phyloP scores from a whole-genome alignment of 2,888 invertebrate genomes.

The Macaria notata region DNA sequence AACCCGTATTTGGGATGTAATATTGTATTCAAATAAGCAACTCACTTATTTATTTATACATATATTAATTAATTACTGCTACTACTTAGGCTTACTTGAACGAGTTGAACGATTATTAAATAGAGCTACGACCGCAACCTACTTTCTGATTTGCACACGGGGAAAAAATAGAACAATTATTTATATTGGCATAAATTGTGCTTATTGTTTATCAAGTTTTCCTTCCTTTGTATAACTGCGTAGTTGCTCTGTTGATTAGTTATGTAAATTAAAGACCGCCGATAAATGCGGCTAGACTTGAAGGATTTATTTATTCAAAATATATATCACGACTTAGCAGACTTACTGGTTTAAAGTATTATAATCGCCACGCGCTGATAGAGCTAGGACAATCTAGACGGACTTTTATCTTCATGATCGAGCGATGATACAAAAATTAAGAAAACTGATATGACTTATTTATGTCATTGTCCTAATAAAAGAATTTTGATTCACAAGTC shows the following conservation, averaged over 20 bases:
- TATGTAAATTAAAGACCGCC: slow-evolving; percentile 48
- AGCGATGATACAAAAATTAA: slow-evolving; percentile 1
- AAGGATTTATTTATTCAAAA: slow-evolving; percentile 25
- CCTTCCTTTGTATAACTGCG: slow-evolving; percentile 45
- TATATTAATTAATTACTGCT: no score
- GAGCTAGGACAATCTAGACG: slow-evolving; percentile 1
- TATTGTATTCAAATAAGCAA: no score
- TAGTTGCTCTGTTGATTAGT: slow-evolving; percentile 43
- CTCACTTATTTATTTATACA: no score
- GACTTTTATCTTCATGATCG: slow-evolving; percentile 13
- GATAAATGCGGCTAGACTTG: slow-evolving; percentile 41
- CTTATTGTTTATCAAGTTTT: slow-evolving; percentile 43
- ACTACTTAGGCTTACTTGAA: no score
- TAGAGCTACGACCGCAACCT: no score
- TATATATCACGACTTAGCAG: slow-evolving; percentile 12
- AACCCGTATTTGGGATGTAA: no score
- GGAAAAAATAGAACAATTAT: slow-evolving; percentile 19
- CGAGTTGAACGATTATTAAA: no score
- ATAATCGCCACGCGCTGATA: not conserved
- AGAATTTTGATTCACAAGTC: not conserved
- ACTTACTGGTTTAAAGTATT: no score
- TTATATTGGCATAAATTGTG: slow-evolving; percentile 28
- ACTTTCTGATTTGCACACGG: slow-evolving; percentile 11
- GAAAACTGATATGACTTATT: slow-evolving; percentile 7
- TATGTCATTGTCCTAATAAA: slow-evolving; percentile 4